A percentile compares a stretch with the other conserved stretches of the same genome.
Conservation (phyloP, 2,113 vertebrate species). For the Ariopsis seemanni region DNA sequence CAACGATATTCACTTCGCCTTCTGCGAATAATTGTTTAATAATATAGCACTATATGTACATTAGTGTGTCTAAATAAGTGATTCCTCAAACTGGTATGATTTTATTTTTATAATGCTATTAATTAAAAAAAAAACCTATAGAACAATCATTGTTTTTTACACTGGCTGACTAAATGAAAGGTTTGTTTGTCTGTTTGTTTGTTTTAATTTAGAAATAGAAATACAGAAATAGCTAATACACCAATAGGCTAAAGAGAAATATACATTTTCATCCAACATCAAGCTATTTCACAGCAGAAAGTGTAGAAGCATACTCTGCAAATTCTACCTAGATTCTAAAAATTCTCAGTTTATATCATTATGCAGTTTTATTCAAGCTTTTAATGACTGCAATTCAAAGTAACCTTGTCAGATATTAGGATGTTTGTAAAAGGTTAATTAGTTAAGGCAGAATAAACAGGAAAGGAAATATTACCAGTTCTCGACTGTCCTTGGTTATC, state of each 20-base stretch:
- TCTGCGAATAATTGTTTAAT: too few species aligned
- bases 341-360: neutral
- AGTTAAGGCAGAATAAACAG: slow-evolving; percentile 7
- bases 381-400: neutral
- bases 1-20: too few species aligned
- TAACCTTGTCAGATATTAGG: neutral
- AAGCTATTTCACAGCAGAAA: neutral
- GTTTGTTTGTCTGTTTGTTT: too few species aligned
- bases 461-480: neutral
- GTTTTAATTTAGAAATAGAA: too few species aligned
- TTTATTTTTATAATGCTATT: too few species aligned
- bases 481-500: neutral
- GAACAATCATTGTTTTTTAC: too few species aligned
- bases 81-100: too few species aligned
- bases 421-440: neutral
- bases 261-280: neutral
- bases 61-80: neutral
- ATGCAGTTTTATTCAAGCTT: neutral
- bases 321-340: neutral
- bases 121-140: too few species aligned
- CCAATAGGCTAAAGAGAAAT: neutral
- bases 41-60: neutral
- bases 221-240: neutral
- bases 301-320: neutral
- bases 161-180: too few species aligned